A percentile compares a stretch with the other conserved stretches of the same genome.
Evolutionary conservation across 2,888 invertebrate genomes (phyloP).

Genomic region (Phragmatobia fuliginosa): DNA sequence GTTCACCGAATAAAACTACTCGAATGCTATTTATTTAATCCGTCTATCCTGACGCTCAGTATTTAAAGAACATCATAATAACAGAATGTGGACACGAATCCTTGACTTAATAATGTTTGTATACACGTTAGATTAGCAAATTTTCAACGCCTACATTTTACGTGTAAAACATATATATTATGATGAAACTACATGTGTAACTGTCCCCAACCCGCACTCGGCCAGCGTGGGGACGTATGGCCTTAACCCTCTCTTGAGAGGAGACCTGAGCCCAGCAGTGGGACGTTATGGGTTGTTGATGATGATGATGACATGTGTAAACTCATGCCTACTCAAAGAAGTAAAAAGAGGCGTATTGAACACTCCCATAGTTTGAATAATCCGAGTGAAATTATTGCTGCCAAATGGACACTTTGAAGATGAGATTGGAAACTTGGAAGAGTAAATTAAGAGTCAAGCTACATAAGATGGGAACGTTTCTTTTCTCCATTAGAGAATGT

Average conservation of each 20-base stretch:
- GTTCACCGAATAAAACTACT: slow-evolving; percentile 38
- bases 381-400: background rate
- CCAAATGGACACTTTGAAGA: background rate
- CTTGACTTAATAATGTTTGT: slow-evolving; percentile 41
- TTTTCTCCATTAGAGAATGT: background rate
- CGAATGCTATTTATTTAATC: slow-evolving; percentile 55
- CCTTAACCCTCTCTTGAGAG: no score
- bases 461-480: background rate
- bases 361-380: background rate
- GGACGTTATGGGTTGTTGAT: no score
- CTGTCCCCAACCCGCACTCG: no score
- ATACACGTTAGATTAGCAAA: slow-evolving; percentile 35
- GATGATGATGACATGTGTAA: no score
- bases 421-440: background rate
- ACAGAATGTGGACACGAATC: slow-evolving; percentile 34
- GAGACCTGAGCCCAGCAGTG: no score
- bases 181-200: background rate
- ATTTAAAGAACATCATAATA: slow-evolving; percentile 32
- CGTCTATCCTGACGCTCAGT: slow-evolving; percentile 51
- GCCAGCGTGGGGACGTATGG: no score
- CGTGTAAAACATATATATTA: background rate
- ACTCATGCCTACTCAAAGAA: background rate
- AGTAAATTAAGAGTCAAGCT: background rate
- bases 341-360: background rate
- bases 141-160: slow-evolving; percentile 43